Conservation (phyloP, 2,888 invertebrate species). For the Drosophila cracens region DNA sequence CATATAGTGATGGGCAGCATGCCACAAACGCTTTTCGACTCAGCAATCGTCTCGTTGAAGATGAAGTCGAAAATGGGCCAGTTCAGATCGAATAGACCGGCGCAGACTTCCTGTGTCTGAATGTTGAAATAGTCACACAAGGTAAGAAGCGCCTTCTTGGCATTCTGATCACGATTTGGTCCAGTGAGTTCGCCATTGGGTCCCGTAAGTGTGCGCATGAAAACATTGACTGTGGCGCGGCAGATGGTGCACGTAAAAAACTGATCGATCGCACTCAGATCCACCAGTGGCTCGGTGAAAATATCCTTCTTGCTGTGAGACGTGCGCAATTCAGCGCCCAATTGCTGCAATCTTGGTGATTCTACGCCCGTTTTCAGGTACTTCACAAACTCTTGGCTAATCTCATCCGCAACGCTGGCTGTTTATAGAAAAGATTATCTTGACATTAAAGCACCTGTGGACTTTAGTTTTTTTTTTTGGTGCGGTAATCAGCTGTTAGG, state of each 20-base stretch:
- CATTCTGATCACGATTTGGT: slow-evolving; percentile 66
- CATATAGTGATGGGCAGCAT: slow-evolving; percentile 81
- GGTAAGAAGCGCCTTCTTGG: slow-evolving; percentile 84
- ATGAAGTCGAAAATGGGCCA: slow-evolving; percentile 88
- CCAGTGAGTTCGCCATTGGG: slow-evolving; percentile 85
- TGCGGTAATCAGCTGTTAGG: slow-evolving; percentile 16
- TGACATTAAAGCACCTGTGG: not conserved
- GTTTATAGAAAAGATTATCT: slow-evolving; percentile 7
- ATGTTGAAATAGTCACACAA: slow-evolving; percentile 87
- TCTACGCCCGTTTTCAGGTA: slow-evolving; percentile 74
- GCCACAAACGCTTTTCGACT: slow-evolving; percentile 85
- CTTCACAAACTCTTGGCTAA: slow-evolving; percentile 75
- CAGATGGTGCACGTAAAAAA: slow-evolving; percentile 80
- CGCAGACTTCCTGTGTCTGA: slow-evolving; percentile 87
- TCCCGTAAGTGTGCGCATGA: slow-evolving; percentile 84
- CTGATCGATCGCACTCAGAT: slow-evolving; percentile 69
- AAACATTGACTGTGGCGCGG: slow-evolving; percentile 72
- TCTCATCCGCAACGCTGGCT: slow-evolving; percentile 77
- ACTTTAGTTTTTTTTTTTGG: slow-evolving; percentile 27
- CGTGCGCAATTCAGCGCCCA: slow-evolving; percentile 68
- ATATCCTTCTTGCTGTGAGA: slow-evolving; percentile 70
- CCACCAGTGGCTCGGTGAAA: slow-evolving; percentile 63
- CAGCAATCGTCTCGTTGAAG: slow-evolving; percentile 84
- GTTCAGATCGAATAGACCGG: slow-evolving; percentile 88
- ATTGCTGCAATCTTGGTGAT: slow-evolving; percentile 57